These are phyloP conservation scores for Petrophora chlorosata DNA, from an alignment of 2,888 invertebrate genomes.

Conservation along the genomic window DNA sequence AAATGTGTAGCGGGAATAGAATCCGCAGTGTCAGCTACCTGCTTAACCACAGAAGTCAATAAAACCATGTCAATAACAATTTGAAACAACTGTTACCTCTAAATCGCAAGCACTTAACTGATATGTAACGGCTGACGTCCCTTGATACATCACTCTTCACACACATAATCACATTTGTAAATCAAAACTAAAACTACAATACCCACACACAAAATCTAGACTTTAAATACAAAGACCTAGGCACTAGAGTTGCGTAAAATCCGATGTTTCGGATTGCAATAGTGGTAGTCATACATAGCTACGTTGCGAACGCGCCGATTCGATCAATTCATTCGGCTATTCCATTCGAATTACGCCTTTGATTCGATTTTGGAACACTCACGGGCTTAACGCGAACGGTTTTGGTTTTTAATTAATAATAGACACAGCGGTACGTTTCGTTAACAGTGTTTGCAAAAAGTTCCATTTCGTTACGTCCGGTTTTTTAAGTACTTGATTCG, in stretches of 20 bases:
- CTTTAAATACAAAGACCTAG: constrained; percentile 7
- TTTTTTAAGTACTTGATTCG: constrained; percentile 46
- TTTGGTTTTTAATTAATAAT: constrained; percentile 77
- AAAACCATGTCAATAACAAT: too few relatives aligned
- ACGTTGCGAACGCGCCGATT: constrained; percentile 27
- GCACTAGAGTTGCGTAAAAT: constrained; percentile 7
- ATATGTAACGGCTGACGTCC: constrained; percentile 40
- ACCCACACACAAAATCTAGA: constrained; percentile 9
- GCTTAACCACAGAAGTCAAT: too few relatives aligned
- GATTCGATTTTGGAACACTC: constrained; percentile 67
- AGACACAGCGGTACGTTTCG: constrained; percentile 55
- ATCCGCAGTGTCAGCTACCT: too few relatives aligned
- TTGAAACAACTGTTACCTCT: constrained; percentile 7
- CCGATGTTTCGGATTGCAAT: background rate
- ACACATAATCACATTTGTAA: constrained; percentile 36
- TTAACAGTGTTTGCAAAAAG: constrained; percentile 55
- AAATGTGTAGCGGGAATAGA: too few relatives aligned
- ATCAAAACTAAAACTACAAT: constrained; percentile 20
- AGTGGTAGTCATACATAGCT: too few relatives aligned
- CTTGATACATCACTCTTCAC: constrained; percentile 40
- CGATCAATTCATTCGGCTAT: constrained; percentile 54
- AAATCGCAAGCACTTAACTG: constrained; percentile 34
- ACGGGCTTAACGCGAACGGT: constrained; percentile 63
- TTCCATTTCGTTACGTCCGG: constrained; percentile 42
- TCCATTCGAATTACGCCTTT: constrained; percentile 74